Percentiles rank a stretch among this genome's conserved stretches.
Conservation (phyloP, 1,140 invertebrate species). For the Lordiphosa stackelbergi region DNA sequence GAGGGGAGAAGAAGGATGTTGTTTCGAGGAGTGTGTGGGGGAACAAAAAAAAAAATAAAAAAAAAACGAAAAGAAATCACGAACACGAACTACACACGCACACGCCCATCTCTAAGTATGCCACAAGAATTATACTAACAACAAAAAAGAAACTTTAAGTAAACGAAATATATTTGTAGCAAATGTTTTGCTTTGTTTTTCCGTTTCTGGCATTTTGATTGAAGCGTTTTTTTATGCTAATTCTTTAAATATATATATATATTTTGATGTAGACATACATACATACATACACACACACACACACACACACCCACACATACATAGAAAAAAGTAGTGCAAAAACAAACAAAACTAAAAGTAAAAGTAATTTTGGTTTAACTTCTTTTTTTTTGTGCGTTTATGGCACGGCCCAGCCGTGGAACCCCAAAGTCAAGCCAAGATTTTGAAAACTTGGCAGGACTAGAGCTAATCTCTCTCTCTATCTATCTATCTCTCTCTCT, state of each 20-base stretch:
- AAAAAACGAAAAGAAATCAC: conserved; percentile 11
- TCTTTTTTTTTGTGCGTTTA: conserved; percentile 11
- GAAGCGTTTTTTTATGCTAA: too few relatives aligned
- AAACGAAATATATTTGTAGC: not conserved
- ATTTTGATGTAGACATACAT: conserved; percentile 25
- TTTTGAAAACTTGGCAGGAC: not conserved
- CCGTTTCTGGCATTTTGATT: too few relatives aligned
- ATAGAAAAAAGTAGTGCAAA: conserved; percentile 4
- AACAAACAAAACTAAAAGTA: too few relatives aligned
- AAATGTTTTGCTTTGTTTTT: too few relatives aligned
- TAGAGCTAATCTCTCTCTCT: conserved; percentile 1
- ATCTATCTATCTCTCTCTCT: conserved; percentile 2
- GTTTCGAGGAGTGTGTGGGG: too few relatives aligned
- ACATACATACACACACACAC: conserved; percentile 17
- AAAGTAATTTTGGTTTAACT: conserved; percentile 29
- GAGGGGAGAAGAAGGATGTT: too few relatives aligned
- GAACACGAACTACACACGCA: conserved; percentile 1
- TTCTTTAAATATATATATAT: conserved; percentile 11
- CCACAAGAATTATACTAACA: not conserved
- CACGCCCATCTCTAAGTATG: not conserved
- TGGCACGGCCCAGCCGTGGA: not conserved
- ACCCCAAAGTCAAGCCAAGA: conserved; percentile 1
- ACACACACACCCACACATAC: conserved; percentile 17
- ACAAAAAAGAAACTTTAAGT: conserved; percentile 3
- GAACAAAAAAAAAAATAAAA: not conserved